Evolutionary conservation across 2,797 vertebrate genomes (phyloP).

Genomic region (Pipistrellus pygmaeus): DNA sequence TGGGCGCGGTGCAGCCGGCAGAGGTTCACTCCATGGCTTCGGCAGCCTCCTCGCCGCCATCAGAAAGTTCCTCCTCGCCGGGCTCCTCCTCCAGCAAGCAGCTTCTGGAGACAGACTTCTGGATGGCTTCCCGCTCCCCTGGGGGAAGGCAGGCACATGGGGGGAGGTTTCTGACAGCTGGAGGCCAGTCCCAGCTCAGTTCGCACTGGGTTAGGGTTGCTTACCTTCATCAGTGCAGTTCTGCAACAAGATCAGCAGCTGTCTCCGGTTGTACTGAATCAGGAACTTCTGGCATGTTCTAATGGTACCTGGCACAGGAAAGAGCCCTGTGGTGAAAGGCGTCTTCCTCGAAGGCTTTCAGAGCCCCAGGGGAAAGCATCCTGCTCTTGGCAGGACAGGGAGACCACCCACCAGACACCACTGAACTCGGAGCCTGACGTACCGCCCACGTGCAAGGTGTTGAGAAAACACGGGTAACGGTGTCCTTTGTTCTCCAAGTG

Average conservation of each 20-base stretch:
- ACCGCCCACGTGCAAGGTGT: constrained; percentile 96
- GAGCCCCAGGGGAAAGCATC: neutral
- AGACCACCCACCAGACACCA: neutral
- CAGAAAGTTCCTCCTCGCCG: constrained; percentile 52
- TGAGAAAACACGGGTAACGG: constrained; percentile 91
- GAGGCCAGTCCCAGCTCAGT: neutral
- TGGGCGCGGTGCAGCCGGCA: neutral
- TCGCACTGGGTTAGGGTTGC: neutral
- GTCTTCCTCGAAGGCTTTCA: neutral
- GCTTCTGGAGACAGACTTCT: constrained; percentile 90
- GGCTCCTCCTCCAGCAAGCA: constrained; percentile 82
- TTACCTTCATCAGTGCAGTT: constrained; percentile 93
- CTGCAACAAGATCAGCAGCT: constrained; percentile 92
- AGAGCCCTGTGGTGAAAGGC: neutral
- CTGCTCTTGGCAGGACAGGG: neutral
- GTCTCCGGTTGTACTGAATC: constrained; percentile 93
- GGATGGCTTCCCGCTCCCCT: constrained; percentile 92
- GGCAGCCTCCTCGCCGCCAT: constrained; percentile 81
- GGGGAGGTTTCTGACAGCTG: neutral
- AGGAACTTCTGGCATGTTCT: constrained; percentile 98
- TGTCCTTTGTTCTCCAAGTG: constrained; percentile 89
- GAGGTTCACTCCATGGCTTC: constrained; percentile 78
- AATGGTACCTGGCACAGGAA: constrained; percentile 92
- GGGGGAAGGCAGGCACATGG: constrained; percentile 60
- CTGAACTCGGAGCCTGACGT: constrained; percentile 27